Evolutionary conservation across 2,888 invertebrate species (phyloP), one percentile per base, ranked within the genome.

Genomic region (Hydrotaea diabolus): DNA sequence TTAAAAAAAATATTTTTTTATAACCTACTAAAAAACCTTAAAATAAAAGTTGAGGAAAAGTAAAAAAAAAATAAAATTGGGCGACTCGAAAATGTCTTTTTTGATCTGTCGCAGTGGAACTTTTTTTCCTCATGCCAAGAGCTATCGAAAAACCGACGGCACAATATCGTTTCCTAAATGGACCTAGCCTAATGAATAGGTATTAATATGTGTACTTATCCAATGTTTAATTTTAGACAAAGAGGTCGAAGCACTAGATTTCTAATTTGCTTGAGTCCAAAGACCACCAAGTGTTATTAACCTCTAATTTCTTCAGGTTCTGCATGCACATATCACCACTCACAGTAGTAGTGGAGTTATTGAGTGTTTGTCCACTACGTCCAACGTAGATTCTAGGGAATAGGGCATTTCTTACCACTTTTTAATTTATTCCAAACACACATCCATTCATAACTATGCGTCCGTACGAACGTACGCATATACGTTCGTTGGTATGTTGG

Each of bases 381-480:
- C 49, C n/a, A 13, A 59, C 8, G 31, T 31, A 15, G 39, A 23
- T 69, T 69, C 69, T 46, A 69, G 23, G 69, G 69, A 69, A 69
- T 69, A 69, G 69, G 69, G 69, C 69, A 69, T 69, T 69, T 69
- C 21, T 66, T 8, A 43, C 21, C 46, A 15, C 69, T 46, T 62
- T 62, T 66, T 85, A 82, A 85, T 57, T 31, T 85, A 85, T 85
- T 82, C 85, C 77, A 73, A 69, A 77, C 85, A 82, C 85, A 79
- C 4, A 1, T 19, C 76, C 57, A 76, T 76, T 81, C 75, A 79
- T 81, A 59, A 75, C 39, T 43, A 36, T 57, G 72, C 80, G 73
- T 76, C 21, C 7, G 11, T 21, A 15, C 69, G 23, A 4, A 62
- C 26, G 46, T 43, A 66, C 57, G 8, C 43, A n/a, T n/a, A n/a